Evolutionary conservation across 2,797 vertebrate species (phyloP).

Genomic region (Bradypodion ventrale): DNA sequence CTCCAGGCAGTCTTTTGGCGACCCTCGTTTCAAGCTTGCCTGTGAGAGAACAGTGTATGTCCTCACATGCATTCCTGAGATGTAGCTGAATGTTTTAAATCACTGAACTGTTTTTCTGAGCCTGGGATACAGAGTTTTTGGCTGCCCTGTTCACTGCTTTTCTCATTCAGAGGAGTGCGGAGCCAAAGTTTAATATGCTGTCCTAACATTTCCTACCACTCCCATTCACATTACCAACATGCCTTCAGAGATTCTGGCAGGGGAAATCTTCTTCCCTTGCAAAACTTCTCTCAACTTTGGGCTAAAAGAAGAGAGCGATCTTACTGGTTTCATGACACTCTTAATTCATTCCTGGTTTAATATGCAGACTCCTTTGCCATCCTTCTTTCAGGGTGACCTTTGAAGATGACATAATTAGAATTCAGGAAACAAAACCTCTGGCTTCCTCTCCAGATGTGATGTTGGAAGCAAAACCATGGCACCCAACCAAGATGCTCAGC

Average conservation of each 20-base stretch:
- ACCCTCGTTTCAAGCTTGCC: not conserved
- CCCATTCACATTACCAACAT: not conserved
- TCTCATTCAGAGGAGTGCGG: not conserved
- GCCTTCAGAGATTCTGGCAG: not conserved
- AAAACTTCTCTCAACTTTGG: not conserved
- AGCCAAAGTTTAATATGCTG: not conserved
- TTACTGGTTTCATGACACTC: not conserved
- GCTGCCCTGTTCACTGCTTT: not conserved
- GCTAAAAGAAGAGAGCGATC: not conserved
- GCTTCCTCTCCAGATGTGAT: not conserved
- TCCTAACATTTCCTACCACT: not conserved
- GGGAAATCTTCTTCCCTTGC: not conserved
- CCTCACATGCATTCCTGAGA: not conserved
- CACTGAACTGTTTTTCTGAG: constrained; percentile 9
- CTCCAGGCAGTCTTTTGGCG: not conserved
- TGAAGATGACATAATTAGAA: not conserved
- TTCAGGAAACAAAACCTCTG: not conserved
- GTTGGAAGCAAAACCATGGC: not conserved
- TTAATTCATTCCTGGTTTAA: not conserved
- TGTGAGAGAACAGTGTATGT: not conserved
- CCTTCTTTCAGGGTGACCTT: not conserved
- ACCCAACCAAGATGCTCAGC: not conserved
- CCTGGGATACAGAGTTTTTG: not conserved
- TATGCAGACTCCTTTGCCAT: not conserved
- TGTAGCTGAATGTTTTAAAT: not conserved